Evolutionary conservation across 2,113 vertebrate genomes (phyloP).

Genomic region (Phocoena sinus): DNA sequence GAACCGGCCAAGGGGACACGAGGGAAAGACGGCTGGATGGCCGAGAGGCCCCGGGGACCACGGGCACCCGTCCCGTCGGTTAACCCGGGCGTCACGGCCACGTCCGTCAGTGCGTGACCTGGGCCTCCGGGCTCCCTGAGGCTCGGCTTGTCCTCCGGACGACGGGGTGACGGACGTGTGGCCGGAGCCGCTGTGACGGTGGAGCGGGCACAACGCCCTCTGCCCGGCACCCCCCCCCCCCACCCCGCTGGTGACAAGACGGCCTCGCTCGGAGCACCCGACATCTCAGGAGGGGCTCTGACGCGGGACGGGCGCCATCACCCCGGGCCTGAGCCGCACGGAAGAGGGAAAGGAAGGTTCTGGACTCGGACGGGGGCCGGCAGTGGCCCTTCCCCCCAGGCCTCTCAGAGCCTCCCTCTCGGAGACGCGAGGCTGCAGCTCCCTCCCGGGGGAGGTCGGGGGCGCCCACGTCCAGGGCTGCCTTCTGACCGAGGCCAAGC

Average conservation of each 20-base stretch:
- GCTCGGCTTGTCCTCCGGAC: accelerated
- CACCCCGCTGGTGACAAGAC: accelerated
- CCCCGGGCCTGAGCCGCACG: not conserved
- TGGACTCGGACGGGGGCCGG: not conserved
- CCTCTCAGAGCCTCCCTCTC: too few species aligned
- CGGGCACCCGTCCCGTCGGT: accelerated
- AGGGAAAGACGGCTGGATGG: not conserved
- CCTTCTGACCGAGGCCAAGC: not conserved
- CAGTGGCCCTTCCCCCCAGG: not conserved
- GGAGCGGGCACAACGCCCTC: accelerated
- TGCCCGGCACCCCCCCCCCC: not conserved
- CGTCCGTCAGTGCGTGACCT: accelerated
- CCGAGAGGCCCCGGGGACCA: not conserved
- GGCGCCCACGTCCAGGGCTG: not conserved
- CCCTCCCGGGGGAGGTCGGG: not conserved
- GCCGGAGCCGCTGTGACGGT: accelerated
- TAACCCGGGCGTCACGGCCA: accelerated
- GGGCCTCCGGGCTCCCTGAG: accelerated
- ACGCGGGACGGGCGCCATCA: not conserved
- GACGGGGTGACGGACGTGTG: accelerated
- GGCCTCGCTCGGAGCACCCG: not conserved
- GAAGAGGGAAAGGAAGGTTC: too few species aligned
- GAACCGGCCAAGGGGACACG: accelerated
- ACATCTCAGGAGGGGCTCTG: not conserved
- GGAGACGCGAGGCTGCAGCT: too few species aligned